Conservation (phyloP, 1,140 invertebrate genomes). For the Drosophila ercepeae region DNA sequence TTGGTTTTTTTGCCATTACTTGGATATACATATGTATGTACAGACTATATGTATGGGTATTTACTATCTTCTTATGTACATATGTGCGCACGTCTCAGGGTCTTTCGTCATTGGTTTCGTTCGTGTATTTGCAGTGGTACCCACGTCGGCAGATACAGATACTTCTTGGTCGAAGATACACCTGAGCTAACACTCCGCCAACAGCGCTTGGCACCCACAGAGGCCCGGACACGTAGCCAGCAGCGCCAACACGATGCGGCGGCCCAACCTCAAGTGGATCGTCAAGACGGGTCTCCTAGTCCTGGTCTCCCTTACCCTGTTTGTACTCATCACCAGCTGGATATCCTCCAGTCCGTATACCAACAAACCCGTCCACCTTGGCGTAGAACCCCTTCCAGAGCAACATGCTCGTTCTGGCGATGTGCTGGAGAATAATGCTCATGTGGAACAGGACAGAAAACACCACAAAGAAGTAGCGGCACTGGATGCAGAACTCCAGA, state of each 20-base stretch:
- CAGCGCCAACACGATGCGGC: constrained; percentile 53
- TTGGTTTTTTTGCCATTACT: constrained; percentile 1
- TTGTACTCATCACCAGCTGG: constrained; percentile 73
- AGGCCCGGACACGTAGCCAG: constrained; percentile 57
- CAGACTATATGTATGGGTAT: neutral
- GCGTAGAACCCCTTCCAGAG: constrained; percentile 37
- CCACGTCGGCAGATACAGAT: constrained; percentile 9
- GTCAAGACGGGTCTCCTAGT: constrained; percentile 62
- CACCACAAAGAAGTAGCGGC: neutral
- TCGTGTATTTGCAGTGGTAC: constrained; percentile 1
- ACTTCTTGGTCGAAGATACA: constrained; percentile 3
- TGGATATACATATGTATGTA: constrained; percentile 2
- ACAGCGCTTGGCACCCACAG: neutral
- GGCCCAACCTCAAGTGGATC: constrained; percentile 80
- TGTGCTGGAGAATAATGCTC: neutral
- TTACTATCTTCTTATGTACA: constrained; percentile 3
- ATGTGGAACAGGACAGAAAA: neutral
- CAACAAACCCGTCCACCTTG: constrained; percentile 65
- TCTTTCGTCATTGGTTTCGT: neutral
- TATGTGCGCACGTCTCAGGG: constrained; percentile 7
- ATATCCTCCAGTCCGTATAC: constrained; percentile 73
- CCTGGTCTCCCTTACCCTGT: constrained; percentile 60
- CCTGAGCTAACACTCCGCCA: constrained; percentile 36
- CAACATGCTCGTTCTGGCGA: neutral
- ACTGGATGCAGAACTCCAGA: constrained; percentile 1